phyloP scores from a whole-genome alignment of 2,888 invertebrate genomes.

The Andrena chrysosceles region DNA sequence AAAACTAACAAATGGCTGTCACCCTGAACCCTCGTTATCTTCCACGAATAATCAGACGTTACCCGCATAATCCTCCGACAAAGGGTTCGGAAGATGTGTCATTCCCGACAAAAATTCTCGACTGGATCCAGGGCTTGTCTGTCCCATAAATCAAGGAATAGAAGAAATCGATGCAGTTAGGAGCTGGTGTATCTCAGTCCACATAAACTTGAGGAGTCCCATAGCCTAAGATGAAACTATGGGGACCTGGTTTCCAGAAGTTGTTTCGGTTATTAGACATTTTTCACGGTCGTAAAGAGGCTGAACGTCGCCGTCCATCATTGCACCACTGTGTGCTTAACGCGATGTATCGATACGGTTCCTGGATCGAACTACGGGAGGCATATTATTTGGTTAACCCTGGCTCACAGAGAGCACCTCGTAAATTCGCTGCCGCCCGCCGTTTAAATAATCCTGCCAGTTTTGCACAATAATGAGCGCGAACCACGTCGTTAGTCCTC shows the following conservation, averaged over 20 bases:
- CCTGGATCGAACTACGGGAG: constrained; percentile 32
- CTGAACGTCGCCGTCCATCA: constrained; percentile 17
- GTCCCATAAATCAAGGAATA: background rate
- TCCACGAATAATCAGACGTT: too few relatives aligned
- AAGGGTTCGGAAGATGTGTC: background rate
- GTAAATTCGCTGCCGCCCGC: constrained; percentile 45
- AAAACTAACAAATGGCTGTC: too few relatives aligned
- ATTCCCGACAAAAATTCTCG: background rate
- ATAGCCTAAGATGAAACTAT: background rate
- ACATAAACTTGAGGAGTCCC: background rate
- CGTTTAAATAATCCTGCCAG: constrained; percentile 66
- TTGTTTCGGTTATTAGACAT: constrained; percentile 32
- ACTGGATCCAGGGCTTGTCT: background rate
- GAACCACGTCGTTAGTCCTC: constrained; percentile 70
- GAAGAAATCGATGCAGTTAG: constrained; percentile 15
- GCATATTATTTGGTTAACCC: constrained; percentile 47
- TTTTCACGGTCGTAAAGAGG: constrained; percentile 25
- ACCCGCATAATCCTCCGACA: background rate
- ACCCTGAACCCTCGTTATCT: too few relatives aligned
- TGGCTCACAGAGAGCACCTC: constrained; percentile 31
- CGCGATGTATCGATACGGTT: constrained; percentile 32
- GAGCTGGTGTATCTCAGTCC: background rate
- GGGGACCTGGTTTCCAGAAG: constrained; percentile 15
- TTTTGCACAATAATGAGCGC: constrained; percentile 60
- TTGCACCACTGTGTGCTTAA: background rate